A percentile compares a stretch with the other conserved stretches of the same genome.
Conservation (phyloP, 2,113 vertebrate species). For the Rhabdomys dilectus region DNA sequence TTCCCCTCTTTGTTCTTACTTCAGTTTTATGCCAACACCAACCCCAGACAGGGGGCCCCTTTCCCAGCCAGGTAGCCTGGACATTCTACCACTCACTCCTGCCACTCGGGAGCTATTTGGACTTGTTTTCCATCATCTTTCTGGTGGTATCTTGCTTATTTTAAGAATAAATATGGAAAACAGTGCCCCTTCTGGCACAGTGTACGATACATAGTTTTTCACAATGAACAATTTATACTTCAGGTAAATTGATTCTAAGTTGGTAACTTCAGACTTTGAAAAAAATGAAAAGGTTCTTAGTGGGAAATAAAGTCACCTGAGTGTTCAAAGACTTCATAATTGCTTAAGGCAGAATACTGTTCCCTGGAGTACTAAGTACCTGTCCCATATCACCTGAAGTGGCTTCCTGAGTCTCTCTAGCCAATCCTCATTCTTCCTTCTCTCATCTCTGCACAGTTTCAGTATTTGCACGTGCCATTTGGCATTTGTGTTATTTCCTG, state of each 20-base stretch:
- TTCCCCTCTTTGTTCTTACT: background rate
- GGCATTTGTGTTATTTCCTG: background rate
- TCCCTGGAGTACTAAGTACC: background rate
- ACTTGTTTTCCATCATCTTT: background rate
- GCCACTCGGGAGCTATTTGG: background rate
- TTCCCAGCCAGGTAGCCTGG: rapidly evolving
- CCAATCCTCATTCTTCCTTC: background rate
- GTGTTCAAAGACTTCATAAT: constrained; percentile 8
- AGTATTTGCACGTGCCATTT: background rate
- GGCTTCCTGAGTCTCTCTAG: background rate
- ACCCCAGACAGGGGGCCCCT: background rate
- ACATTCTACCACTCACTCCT: too few relatives aligned
- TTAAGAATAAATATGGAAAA: background rate
- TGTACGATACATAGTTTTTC: background rate
- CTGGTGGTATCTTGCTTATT: background rate
- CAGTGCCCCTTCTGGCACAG: background rate
- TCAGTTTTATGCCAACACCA: background rate
- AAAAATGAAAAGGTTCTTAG: background rate
- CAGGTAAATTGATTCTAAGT: constrained; percentile 9
- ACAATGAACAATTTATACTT: background rate
- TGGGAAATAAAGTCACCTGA: background rate
- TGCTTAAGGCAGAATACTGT: background rate
- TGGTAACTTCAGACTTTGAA: background rate
- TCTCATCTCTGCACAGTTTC: background rate
- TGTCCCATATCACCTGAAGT: background rate